A percentile compares a stretch with the other conserved stretches of the same genome.
These are phyloP conservation scores for Chascanopsetta lugubris DNA, from an alignment of 2,113 vertebrate species.

Conservation along the genomic window DNA sequence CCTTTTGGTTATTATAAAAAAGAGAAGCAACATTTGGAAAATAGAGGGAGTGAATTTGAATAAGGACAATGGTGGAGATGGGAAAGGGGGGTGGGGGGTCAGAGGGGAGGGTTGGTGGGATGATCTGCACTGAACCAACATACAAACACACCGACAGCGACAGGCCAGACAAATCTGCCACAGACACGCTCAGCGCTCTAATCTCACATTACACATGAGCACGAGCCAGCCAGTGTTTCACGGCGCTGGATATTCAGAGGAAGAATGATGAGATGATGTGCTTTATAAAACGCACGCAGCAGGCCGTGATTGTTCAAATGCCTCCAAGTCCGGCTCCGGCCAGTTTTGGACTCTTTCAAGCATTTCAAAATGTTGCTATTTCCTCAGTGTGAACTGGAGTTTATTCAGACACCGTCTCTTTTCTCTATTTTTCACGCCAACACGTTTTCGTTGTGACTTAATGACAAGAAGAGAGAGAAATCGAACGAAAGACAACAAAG, in stretches of 20 bases:
- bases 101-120: background rate
- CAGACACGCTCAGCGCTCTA: conserved; percentile 26
- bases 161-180: conserved; percentile 43
- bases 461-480: conserved; percentile 84
- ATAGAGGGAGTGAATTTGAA: conserved; percentile 34
- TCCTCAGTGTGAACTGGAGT: no score
- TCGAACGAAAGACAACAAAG: conserved; percentile 83
- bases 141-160: conserved; percentile 24
- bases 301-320: background rate
- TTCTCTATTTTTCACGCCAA: conserved; percentile 56
- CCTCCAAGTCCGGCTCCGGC: background rate
- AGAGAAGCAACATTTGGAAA: conserved; percentile 23
- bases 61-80: conserved; percentile 50
- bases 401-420: background rate
- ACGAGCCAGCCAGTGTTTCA: conserved; percentile 10
- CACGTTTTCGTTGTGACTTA: conserved; percentile 86
- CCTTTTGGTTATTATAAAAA: background rate
- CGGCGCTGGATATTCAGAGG: background rate
- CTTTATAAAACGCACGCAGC: background rate
- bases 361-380: background rate
- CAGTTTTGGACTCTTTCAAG: background rate
- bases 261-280: background rate
- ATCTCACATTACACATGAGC: conserved; percentile 26
- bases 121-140: conserved; percentile 38
- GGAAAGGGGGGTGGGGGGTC: background rate